Evolutionary conservation across 1,140 invertebrate species (phyloP).

Genomic region (Neomicropteryx cornuta): DNA sequence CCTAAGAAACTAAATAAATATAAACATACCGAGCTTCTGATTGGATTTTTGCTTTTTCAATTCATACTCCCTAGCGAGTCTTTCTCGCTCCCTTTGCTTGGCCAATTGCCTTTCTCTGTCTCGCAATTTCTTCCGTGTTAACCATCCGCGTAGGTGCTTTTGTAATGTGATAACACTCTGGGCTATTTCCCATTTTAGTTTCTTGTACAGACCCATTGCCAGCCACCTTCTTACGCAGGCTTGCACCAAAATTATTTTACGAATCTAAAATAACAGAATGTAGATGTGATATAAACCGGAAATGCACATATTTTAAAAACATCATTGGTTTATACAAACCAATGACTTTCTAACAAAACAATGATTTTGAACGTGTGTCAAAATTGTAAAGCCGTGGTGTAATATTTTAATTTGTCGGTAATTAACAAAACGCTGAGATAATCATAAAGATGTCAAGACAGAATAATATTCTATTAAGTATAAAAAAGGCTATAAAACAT

Average conservation of each 20-base stretch:
- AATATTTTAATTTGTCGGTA: too few relatives aligned
- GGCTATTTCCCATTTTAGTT: constrained; percentile 48
- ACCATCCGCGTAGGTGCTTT: constrained; percentile 54
- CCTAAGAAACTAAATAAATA: constrained; percentile 2
- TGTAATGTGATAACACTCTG: constrained; percentile 55
- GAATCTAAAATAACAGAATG: constrained; percentile 37
- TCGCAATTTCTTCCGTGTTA: constrained; percentile 39
- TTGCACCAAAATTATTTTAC: constrained; percentile 61
- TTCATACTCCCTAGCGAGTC: constrained; percentile 25
- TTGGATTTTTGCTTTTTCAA: constrained; percentile 23
- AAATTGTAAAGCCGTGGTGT: too few relatives aligned
- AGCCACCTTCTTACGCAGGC: constrained; percentile 60
- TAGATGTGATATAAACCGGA: too few relatives aligned
- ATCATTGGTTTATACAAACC: too few relatives aligned
- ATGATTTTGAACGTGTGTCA: too few relatives aligned
- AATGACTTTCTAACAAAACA: too few relatives aligned
- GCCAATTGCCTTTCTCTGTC: constrained; percentile 31
- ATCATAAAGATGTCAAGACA: neutral
- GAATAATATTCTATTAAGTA: neutral
- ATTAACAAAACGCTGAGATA: too few relatives aligned
- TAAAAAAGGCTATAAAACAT: constrained; percentile 7
- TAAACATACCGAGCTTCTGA: constrained; percentile 8
- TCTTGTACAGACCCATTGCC: constrained; percentile 44
- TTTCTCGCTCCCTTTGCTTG: constrained; percentile 30
- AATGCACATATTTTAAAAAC: too few relatives aligned